Conservation (phyloP, 2,113 vertebrate genomes). For the Apus apus region DNA sequence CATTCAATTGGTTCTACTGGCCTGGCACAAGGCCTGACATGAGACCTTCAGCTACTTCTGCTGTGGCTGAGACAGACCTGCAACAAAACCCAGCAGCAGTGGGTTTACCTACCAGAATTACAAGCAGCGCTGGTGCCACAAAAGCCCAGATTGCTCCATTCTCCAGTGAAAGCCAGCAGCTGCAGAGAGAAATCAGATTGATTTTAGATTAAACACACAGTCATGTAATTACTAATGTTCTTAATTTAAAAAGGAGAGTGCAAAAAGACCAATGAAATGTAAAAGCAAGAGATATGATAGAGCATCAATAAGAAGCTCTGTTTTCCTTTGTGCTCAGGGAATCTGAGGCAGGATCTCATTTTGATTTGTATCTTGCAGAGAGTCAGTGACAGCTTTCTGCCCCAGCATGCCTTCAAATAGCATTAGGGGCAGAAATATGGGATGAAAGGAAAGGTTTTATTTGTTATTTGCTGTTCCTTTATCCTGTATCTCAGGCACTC, state of each 20-base stretch:
- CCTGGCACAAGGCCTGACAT: neutral
- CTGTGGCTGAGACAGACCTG: neutral
- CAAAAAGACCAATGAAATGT: neutral
- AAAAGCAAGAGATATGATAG: neutral
- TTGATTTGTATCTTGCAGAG: neutral
- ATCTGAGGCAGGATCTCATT: neutral
- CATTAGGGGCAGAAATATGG: neutral
- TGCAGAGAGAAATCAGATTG: slow-evolving; percentile 46
- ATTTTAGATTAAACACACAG: neutral
- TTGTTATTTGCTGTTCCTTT: neutral
- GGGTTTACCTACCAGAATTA: slow-evolving; percentile 86
- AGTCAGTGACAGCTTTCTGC: neutral
- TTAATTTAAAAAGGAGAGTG: neutral
- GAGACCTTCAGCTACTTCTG: neutral
- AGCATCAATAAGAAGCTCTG: neutral
- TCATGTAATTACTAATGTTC: neutral
- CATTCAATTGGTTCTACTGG: neutral
- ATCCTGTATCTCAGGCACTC: neutral
- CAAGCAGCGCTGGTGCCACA: slow-evolving; percentile 91
- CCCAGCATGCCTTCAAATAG: neutral
- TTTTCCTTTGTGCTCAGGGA: fast-evolving
- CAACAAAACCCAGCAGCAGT: neutral
- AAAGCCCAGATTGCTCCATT: slow-evolving; percentile 96
- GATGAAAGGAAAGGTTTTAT: neutral
- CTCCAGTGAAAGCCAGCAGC: slow-evolving; percentile 93